Evolutionary conservation across 2,113 vertebrate species (phyloP), one percentile per base, ranked within the genome.

Genomic region (Micromys minutus): DNA sequence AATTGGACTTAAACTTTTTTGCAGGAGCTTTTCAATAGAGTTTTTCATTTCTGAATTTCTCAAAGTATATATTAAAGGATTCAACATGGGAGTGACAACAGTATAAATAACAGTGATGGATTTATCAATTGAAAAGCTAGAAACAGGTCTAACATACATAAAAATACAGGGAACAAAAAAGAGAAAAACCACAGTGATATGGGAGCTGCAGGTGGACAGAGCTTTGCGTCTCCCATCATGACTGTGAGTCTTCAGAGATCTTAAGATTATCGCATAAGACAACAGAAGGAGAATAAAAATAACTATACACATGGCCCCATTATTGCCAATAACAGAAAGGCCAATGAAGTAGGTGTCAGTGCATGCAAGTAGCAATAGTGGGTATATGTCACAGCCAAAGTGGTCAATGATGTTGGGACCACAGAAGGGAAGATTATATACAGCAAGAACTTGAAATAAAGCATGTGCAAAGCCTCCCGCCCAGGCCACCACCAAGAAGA

Each of bases 51-150:
- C 95, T 45, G 90, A 47, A 45, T 96, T 96, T 77, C 94, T 93
- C 87, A 97, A 86, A 1, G 95, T 93, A 9, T 97, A 97, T 77
- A 97, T 94, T 17, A 97, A 69, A 52, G 96, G 85, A 67, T 96
- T 97, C n/a, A 96, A 47, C 93, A 96, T 90, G 0, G 65, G 85
- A 39, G 85, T 72, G 4, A 87, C 21, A 71, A 87, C 8, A 7
- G 65, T 87, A 87, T 87, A 87, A 72, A 87, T 71, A 2, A 72
- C 36, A 72, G 65, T 87, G 16, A 87, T 87, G 22, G 36, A 39
- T 52, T 87, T 87, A 71, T 87, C 85, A 71, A 71, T 16, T 55
- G 47, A 47, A 71, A 87, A 72, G 10, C 36, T 71, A 17, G 47
- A 87, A 55, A 87, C 85, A 8, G 65, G 85, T 55, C 85, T 87